Evolutionary conservation across 2,113 vertebrate genomes (phyloP), one percentile per base, ranked within the genome.

Genomic region (Damaliscus lunatus): DNA sequence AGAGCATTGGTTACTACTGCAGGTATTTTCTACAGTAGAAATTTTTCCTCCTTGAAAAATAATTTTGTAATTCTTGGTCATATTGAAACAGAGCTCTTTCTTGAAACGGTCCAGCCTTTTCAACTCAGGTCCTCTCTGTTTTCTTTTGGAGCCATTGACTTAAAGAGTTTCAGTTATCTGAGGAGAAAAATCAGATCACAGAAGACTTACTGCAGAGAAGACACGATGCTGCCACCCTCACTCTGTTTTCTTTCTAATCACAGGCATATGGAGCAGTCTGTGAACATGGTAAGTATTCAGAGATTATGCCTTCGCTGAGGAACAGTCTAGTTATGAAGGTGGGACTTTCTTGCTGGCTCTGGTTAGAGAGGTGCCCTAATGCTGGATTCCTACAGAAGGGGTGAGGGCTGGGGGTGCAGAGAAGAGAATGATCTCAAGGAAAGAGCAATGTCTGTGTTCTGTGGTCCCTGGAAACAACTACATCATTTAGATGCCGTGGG

Each of bases 231-330:
- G 31, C 8, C 31, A 16, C 31, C 15, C 62, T 64, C 15, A n/a
- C 15, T 4, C 31, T 64, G 62, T 64, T 16, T 62, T 16, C 60
- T 62, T n/a, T 64, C 15, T 64, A n/a, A 4, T 64, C 62, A 64
- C 7, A 64, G 62, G 7, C 31, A 17, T 8, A 2, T 0, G 15
- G 7, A 64, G 31, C 1, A 17, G 31, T 64, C 62, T 33, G 15
- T 64, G 62, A 64, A n/a, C 15, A 64, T 2, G 31, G 31, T 64
- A 17, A 64, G 31, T n/a, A n/a, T 17, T 64, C 31, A 64, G 62
- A 33, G 15, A 64, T 9, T n/a, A 8, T 8, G 31, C 31, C 62
- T 64, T 14, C n/a, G 15, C 62, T 64, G 62, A 64, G 31, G 31
- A 64, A 17, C 62, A 33, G 3, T 4, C 62, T 64, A n/a, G 62